Evolutionary conservation across 30 jellyfish, hydroid and myxozoan species (phyloP), one percentile per base, ranked within the genome.

Genomic region (Aurelia sp.): DNA sequence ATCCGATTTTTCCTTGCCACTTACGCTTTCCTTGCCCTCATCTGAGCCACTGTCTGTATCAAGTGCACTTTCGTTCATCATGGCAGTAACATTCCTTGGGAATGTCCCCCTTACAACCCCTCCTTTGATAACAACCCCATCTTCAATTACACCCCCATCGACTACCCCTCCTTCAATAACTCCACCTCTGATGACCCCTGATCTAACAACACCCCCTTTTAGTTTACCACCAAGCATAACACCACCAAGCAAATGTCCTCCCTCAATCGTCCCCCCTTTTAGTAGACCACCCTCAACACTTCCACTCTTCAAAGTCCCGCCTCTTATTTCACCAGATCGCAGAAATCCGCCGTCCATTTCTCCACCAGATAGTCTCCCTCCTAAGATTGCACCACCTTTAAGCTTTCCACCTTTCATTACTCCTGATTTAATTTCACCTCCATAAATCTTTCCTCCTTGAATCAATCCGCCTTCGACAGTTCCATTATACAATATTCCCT

Each of bases 131-230:
- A 94, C 87, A 5, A 84, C 97, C 6, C 99, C 99, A 62, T 94
- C 93, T 71, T 94, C 99, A 48, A 94, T 94, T 4, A 89, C 94
- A 11, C 99, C 99, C 13, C 99, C 99, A 30, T 89, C 94, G 7
- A 94, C 95, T 0, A 89, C 89, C 8, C 99, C 99, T 4, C 98
- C 96, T 71, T 94, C 96, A 19, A 94, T 95, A 3, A 82, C 87
- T 1, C 99, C 99, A 51, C 99, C 99, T 52, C 92, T 71, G 18
- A 94, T 74, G 16, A 85, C 71, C 21, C 99, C 99, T 3, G 99
- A 89, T 76, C 71, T 82, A 66, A 94, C 94, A 27, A 82, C 64
- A 16, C 99, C 99, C 13, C 99, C 99, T 66, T 89, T 90, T 44
- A 94, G 71, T 31, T 62, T 87, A 4, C 99, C 99, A 22, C 99